Base-by-base conservation (phyloP, 2,888 invertebrate species). In the Agonopterix subpropinquella region DNA sequence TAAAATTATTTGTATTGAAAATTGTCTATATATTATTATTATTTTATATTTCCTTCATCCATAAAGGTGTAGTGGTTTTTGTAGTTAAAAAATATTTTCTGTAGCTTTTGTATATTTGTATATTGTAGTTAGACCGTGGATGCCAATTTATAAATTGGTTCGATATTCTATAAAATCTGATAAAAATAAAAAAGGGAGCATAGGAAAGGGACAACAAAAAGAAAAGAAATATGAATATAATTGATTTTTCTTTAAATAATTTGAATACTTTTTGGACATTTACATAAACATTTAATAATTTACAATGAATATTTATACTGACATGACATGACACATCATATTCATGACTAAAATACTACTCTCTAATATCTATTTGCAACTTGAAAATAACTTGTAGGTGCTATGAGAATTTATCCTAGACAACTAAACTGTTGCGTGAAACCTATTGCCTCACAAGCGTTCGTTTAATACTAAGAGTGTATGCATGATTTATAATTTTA, bases 231-330 rank as follows among this genome's bases (percentile, higher is more conserved):
- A 80, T 78, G 80, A 78, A 77, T 86, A 82, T 83, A 81, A 82
- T 87, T 76, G 77, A 67, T 82, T 81, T 88, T 82, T 28, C 81
- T 88, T 87, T 87, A 88, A 88, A 87, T 87, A 88, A 87, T 87
- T 87, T 88, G 85, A 88, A 88, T 88, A 88, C 88, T 88, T 87
- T 87, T 87, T 87, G 88, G 87, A 87, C 86, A 87, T 88, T 87
- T 88, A 88, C 88, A 88, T 88, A 87, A 88, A 88, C 88, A 88
- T 88, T 88, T 88, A 88, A 87, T 88, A 88, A 88, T 88, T 86
- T 88, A 88, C 88, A 88, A 79, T 85, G 88, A 86, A 83, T 85
- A 86, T 86, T 87, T 87, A 87, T 87, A 87, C 74, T 82, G 85
- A 87, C 84, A 86, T 86, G 87, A 87, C 81, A 80, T 82, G 85